Percentiles rank a stretch among this genome's conserved stretches.
Evolutionary conservation across 2,113 vertebrate species (phyloP).

Genomic region (Smithornis capensis): DNA sequence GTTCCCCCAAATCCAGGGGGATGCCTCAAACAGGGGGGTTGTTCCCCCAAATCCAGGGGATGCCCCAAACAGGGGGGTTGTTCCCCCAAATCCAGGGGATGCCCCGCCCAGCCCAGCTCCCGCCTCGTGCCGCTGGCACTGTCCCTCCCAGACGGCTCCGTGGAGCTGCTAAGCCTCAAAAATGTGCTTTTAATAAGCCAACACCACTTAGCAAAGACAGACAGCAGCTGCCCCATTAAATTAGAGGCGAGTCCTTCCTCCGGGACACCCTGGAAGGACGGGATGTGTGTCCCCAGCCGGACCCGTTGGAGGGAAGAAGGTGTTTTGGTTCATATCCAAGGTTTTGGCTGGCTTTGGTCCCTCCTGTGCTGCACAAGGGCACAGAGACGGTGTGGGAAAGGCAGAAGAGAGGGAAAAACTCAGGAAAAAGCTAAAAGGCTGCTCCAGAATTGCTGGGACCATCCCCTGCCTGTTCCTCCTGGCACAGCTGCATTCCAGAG

Average conservation of each 20-base stretch:
- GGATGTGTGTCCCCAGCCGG: background rate
- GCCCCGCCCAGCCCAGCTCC: fast-evolving
- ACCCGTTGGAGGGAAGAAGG: background rate
- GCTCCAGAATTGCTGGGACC: background rate
- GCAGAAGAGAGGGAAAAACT: background rate
- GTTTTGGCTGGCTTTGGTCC: background rate
- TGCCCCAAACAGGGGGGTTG: background rate
- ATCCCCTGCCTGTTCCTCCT: background rate
- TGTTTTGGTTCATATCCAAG: background rate
- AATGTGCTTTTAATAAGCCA: slow-evolving; percentile 44
- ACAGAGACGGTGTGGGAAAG: fast-evolving
- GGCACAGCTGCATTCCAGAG: background rate
- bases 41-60: fast-evolving
- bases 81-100: fast-evolving
- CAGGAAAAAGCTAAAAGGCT: background rate
- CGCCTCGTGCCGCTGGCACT: background rate
- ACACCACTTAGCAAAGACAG: background rate
- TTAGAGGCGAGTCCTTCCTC: background rate
- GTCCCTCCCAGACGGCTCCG: background rate
- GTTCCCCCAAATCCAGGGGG: too few species aligned
- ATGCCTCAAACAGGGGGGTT: background rate
- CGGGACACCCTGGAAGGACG: fast-evolving
- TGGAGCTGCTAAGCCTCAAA: slow-evolving; percentile 56
- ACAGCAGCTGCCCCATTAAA: background rate
- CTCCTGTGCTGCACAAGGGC: background rate